Conservation (phyloP, 1,140 invertebrate genomes). For the Drosophila pseudoananassae region DNA sequence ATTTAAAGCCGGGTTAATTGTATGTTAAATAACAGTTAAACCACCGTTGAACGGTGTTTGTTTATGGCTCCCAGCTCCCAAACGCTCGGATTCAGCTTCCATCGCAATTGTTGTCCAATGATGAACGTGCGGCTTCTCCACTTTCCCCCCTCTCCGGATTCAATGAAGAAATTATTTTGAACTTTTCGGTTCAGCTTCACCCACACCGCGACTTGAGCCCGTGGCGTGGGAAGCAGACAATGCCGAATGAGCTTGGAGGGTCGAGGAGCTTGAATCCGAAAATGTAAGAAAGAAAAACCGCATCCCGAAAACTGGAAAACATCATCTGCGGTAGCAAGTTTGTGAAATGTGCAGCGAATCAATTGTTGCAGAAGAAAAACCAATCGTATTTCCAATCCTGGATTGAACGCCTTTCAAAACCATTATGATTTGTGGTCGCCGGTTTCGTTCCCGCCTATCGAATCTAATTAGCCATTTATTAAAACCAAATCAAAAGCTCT, state of each 20-base stretch:
- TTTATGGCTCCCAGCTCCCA: constrained; percentile 37
- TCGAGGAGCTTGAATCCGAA: not conserved
- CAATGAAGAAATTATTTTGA: constrained; percentile 77
- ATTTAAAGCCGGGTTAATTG: constrained; percentile 64
- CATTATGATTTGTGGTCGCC: constrained; percentile 50
- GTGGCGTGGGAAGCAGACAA: constrained; percentile 67
- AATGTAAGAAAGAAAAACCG: constrained; percentile 12
- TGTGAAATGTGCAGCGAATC: constrained; percentile 35
- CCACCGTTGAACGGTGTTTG: constrained; percentile 56
- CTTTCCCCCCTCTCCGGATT: constrained; percentile 39
- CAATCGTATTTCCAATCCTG: constrained; percentile 25
- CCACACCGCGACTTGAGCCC: constrained; percentile 38
- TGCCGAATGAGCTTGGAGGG: constrained; percentile 16
- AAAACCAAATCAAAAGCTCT: constrained; percentile 61
- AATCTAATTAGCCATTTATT: constrained; percentile 64
- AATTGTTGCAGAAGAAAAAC: constrained; percentile 16
- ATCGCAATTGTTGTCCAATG: constrained; percentile 55
- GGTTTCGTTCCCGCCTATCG: constrained; percentile 23
- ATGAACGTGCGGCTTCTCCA: not conserved
- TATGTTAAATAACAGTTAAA: constrained; percentile 80
- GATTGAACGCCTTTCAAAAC: constrained; percentile 56
- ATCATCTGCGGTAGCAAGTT: constrained; percentile 47
- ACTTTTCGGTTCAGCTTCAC: constrained; percentile 56
- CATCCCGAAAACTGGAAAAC: constrained; percentile 22
- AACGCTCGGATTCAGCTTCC: constrained; percentile 50